phyloP scores from a whole-genome alignment of 2,797 vertebrate genomes.

The Ctenochaetus hawaiiensis region DNA sequence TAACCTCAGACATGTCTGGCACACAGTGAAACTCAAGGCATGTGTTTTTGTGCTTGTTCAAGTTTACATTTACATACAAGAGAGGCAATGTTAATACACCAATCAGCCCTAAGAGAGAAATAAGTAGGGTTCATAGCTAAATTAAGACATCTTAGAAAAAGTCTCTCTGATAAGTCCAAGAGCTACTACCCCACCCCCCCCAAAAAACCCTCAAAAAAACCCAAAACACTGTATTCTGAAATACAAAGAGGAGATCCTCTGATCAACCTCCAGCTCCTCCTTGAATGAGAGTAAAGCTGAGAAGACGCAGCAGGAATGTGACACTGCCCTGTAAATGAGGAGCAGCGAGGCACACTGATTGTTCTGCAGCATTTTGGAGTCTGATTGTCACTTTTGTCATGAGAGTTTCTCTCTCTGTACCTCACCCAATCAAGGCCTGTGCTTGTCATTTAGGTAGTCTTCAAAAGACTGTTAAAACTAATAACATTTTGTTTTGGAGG shows the following conservation, averaged over 20 bases:
- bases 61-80: neutral
- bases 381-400: constrained; percentile 55
- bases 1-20: neutral
- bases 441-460: constrained; percentile 8
- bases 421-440: neutral
- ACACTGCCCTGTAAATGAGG: constrained; percentile 64
- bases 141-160: constrained; percentile 10
- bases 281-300: constrained; percentile 14
- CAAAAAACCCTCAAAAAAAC: too few relatives aligned
- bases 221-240: neutral
- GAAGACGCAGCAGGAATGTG: constrained; percentile 58
- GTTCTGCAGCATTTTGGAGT: constrained; percentile 51
- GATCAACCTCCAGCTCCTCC: neutral
- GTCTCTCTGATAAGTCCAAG: neutral
- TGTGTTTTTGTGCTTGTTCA: constrained; percentile 4
- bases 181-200: neutral
- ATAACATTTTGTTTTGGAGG: constrained; percentile 25
- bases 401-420: neutral
- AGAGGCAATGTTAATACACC: constrained; percentile 1
- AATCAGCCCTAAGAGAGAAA: constrained; percentile 1
- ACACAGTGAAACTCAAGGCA: neutral
- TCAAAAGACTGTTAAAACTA: constrained; percentile 28
- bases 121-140: neutral
- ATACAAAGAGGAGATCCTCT: neutral
- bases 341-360: constrained; percentile 44